Conservation (phyloP, 2,888 invertebrate genomes). For the Lochmaea capreae region DNA sequence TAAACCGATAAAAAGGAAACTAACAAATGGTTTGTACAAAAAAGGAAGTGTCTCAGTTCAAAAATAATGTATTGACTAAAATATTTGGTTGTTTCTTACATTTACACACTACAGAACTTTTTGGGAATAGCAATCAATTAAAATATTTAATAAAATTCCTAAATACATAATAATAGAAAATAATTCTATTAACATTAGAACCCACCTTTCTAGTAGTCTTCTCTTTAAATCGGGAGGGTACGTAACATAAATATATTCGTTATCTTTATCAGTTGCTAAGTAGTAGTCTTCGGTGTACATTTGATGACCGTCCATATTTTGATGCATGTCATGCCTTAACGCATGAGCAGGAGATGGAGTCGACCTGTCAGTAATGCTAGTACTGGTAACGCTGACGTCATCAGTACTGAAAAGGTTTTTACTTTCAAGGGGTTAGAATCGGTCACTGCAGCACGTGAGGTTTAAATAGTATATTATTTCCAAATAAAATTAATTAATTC, state of each 20-base stretch:
- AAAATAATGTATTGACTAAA: too few species aligned
- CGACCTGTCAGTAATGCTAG: slow-evolving; percentile 75
- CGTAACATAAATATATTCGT: slow-evolving; percentile 88
- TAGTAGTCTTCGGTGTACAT: slow-evolving; percentile 66
- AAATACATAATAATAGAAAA: neutral
- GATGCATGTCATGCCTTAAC: slow-evolving; percentile 64
- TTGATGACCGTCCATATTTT: slow-evolving; percentile 59
- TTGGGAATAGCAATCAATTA: neutral
- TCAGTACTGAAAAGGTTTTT: slow-evolving; percentile 70
- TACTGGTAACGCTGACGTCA: slow-evolving; percentile 76
- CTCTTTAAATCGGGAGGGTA: slow-evolving; percentile 89
- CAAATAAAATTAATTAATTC: neutral
- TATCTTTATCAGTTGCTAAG: slow-evolving; percentile 68
- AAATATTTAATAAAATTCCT: neutral
- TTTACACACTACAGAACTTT: too few species aligned
- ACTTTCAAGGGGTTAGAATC: slow-evolving; percentile 44
- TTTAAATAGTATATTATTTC: neutral
- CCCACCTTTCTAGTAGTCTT: slow-evolving; percentile 83
- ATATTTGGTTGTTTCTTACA: too few species aligned
- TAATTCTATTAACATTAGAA: slow-evolving; percentile 18
- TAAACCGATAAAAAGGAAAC: too few species aligned
- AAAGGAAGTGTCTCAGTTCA: too few species aligned
- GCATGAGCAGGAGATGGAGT: slow-evolving; percentile 75
- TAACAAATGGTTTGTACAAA: too few species aligned
- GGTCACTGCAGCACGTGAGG: slow-evolving; percentile 34